Conservation (phyloP, 2,797 vertebrate species). For the Delichon dasypus region DNA sequence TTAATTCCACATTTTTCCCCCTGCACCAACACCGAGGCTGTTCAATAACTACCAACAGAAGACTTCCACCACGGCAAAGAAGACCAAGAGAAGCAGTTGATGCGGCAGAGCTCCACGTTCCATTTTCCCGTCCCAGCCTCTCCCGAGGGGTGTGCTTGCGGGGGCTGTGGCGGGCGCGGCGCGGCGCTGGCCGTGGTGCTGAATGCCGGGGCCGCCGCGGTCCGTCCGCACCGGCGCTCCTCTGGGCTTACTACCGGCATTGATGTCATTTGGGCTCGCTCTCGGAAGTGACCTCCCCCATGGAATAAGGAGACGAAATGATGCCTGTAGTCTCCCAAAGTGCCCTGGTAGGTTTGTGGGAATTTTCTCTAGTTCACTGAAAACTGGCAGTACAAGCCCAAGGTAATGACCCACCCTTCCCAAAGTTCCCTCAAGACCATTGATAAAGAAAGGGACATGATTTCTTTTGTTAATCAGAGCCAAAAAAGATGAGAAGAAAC, state of each 20-base stretch:
- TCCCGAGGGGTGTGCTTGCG: background rate
- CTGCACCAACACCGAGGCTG: background rate
- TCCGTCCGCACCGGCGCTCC: fast-evolving
- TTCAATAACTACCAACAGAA: background rate
- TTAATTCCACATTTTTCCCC: background rate
- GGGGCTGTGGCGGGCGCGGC: background rate
- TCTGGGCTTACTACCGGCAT: fast-evolving
- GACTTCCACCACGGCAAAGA: background rate
- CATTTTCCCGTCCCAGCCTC: fast-evolving
- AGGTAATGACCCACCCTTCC: background rate
- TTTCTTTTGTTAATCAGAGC: constrained; percentile 29
- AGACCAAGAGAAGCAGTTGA: fast-evolving
- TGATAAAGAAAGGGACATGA: background rate
- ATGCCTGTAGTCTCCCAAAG: background rate
- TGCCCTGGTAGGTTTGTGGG: background rate
- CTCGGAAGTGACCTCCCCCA: background rate
- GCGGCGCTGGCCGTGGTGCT: constrained; percentile 54
- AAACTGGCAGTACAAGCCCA: background rate
- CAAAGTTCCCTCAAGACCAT: background rate
- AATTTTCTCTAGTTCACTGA: background rate
- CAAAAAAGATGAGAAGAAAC: constrained; percentile 46
- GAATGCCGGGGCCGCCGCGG: background rate
- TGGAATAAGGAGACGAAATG: background rate
- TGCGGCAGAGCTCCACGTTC: background rate
- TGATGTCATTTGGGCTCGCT: fast-evolving